Base-by-base conservation (phyloP, 2,888 invertebrate species). In the Trichacis sp. region DNA sequence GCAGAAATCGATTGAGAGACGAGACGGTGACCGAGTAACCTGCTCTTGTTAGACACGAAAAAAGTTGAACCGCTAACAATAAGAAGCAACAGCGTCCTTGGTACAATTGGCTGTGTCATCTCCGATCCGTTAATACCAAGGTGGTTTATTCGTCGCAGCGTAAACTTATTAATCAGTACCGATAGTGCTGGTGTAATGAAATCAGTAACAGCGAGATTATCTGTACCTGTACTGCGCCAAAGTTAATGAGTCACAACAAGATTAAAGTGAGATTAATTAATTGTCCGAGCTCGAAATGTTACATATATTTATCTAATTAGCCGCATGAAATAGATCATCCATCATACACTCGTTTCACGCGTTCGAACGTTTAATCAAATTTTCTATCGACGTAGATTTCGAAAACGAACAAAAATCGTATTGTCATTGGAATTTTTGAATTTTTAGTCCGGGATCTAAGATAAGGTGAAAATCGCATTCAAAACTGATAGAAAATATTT, bases 91-190 rank as follows among this genome's bases (percentile, higher is more conserved):
- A 54, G 20, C 70, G 67, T 62, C 70, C 67, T 70, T 70, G 70
- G 66, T 68, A 71, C 75, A 77, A 81, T 81, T 74, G 74, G 83
- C 84, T 81, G 80, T 77, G 82, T 84, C 84, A 84, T 83, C 80
- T 77, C 79, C 73, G 77, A 72, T 73, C 83, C 83, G 83, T 83
- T 83, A 83, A 80, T 75, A 76, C 72, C 74, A 73, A 73, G 76
- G 69, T 75, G 75, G 68, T 73, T 74, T 72, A 70, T 74, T 72
- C 48, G 51, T 64, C 69, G 49, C 51, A 20, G 48, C 63, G 58
- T 53, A 55, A 40, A 53, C 68, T 55, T 73, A 81, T 82, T 80
- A 79, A 81, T 82, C 82, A 79, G 75, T 77, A 80, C 80, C 76
- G 77, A 67, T 64, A 61, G 73, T 76, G 78, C 80, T 80, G 79